Evolutionary conservation across 1,140 invertebrate genomes (phyloP).

Genomic region (Heliothis virescens): DNA sequence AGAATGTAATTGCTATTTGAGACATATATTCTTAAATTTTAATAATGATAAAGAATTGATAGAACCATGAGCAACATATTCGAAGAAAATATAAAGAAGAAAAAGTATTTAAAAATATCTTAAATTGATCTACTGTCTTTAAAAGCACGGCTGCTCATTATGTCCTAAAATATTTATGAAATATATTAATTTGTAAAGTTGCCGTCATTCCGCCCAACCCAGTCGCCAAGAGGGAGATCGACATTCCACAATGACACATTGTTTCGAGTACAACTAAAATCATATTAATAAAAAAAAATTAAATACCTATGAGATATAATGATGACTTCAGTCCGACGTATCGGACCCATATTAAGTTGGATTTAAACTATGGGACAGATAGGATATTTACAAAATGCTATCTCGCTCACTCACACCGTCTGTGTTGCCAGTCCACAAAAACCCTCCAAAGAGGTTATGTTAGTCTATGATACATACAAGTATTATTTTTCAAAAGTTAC

Average conservation of each 20-base stretch:
- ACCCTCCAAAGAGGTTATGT: constrained; percentile 21
- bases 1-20: constrained; percentile 14
- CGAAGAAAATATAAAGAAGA: not conserved
- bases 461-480: constrained; percentile 30
- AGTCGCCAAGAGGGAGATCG: constrained; percentile 61
- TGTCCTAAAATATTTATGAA: not conserved
- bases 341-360: constrained; percentile 75
- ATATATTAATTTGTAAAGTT: not conserved
- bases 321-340: constrained; percentile 78
- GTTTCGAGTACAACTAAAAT: constrained; percentile 67
- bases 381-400: constrained; percentile 84
- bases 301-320: constrained; percentile 85
- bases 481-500: constrained; percentile 40
- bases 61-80: constrained; percentile 1
- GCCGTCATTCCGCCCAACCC: constrained; percentile 9
- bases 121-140: constrained; percentile 1
- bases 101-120: not conserved
- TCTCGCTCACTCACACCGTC: constrained; percentile 75
- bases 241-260: constrained; percentile 71
- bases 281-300: constrained; percentile 73
- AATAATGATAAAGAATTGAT: not conserved
- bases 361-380: constrained; percentile 84
- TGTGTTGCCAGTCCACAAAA: constrained; percentile 64
- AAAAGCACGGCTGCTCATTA: constrained; percentile 12
- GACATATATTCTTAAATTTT: not conserved